A percentile compares a stretch with the other conserved stretches of the same genome.
These are phyloP conservation scores for Ginglymostoma cirratum DNA, from an alignment of 2,113 vertebrate genomes.

Conservation along the genomic window DNA sequence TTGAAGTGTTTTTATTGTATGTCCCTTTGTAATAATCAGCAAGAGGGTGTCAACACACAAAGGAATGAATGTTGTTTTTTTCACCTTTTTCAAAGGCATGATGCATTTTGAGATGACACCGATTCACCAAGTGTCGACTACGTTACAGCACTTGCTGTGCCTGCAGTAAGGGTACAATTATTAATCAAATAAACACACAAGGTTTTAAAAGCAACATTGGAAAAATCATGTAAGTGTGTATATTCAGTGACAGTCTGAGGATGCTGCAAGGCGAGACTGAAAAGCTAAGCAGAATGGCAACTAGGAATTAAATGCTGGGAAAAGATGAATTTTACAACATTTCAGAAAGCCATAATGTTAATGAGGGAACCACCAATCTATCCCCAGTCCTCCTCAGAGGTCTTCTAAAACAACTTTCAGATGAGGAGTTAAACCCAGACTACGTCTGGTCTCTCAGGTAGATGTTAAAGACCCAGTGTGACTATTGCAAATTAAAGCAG, in stretches of 20 bases:
- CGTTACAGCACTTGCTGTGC: conserved; percentile 28
- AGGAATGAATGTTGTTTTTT: conserved; percentile 36
- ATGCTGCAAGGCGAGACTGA: conserved; percentile 27
- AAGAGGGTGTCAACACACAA: conserved; percentile 35
- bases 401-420: background rate
- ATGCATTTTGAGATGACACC: conserved; percentile 36
- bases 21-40: conserved; percentile 37
- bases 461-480: background rate
- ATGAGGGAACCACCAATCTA: conserved; percentile 9
- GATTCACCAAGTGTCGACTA: conserved; percentile 35
- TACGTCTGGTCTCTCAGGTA: background rate
- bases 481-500: background rate
- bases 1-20: conserved; percentile 37
- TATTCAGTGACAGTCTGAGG: conserved; percentile 3
- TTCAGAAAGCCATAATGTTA: background rate
- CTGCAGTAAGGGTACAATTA: conserved; percentile 35
- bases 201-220: conserved; percentile 34
- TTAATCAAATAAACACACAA: conserved; percentile 36
- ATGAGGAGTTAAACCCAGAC: background rate
- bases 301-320: conserved; percentile 32
- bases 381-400: background rate
- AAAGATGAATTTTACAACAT: conserved; percentile 29
- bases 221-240: conserved; percentile 35
- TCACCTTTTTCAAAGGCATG: conserved; percentile 37
- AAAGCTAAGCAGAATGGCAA: background rate